Percentiles rank a stretch among this genome's conserved stretches.
These are phyloP conservation scores for Laspeyria flexula DNA, from an alignment of 2,888 invertebrate species.

Conservation along the genomic window DNA sequence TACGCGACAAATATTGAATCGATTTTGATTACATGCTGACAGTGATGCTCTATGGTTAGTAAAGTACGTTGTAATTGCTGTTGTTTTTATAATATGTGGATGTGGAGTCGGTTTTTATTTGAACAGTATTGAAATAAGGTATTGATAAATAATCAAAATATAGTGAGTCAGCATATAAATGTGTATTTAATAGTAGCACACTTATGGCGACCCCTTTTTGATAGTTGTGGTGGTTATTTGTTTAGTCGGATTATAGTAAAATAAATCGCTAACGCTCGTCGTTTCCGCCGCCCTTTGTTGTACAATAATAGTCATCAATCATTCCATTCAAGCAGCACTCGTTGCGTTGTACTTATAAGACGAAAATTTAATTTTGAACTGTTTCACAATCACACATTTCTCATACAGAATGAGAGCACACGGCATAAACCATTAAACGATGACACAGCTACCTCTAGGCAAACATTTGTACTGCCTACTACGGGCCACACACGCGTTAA, in stretches of 20 bases:
- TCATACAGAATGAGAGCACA: slow-evolving; percentile 46
- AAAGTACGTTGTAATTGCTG: neutral
- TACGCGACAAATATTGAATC: slow-evolving; percentile 10
- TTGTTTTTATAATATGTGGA: too few relatives aligned
- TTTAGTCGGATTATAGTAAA: slow-evolving; percentile 6
- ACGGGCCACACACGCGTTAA: slow-evolving; percentile 33
- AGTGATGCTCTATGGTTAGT: neutral
- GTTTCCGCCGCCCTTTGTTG: slow-evolving; percentile 18
- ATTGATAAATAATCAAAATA: neutral
- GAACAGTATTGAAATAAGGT: too few relatives aligned
- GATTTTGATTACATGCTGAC: slow-evolving; percentile 4
- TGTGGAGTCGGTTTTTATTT: too few relatives aligned
- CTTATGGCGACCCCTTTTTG: neutral
- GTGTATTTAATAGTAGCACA: neutral
- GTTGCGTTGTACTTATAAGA: slow-evolving; percentile 46
- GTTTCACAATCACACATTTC: slow-evolving; percentile 51
- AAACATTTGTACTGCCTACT: slow-evolving; percentile 41
- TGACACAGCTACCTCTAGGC: slow-evolving; percentile 45
- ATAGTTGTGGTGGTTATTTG: slow-evolving; percentile 4
- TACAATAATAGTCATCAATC: slow-evolving; percentile 53
- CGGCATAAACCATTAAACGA: slow-evolving; percentile 36
- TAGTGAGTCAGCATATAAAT: neutral
- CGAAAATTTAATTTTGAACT: slow-evolving; percentile 51
- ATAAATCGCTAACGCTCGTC: slow-evolving; percentile 35
- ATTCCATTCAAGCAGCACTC: slow-evolving; percentile 50